phyloP scores from a whole-genome alignment of 2,113 vertebrate species.

The human region DNA sequence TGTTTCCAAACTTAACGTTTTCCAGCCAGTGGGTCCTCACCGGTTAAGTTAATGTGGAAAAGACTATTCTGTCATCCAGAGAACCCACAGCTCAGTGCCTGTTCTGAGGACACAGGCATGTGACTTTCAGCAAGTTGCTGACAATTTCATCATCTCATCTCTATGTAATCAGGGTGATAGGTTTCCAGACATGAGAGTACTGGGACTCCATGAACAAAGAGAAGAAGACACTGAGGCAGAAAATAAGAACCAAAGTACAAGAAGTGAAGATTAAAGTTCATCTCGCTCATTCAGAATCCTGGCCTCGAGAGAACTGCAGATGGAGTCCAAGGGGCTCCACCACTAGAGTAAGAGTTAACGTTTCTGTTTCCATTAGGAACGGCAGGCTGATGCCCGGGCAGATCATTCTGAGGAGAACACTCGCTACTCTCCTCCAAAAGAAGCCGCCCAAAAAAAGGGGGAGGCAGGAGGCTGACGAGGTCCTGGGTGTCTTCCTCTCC shows the following conservation, averaged over 20 bases:
- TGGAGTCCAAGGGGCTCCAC: background rate
- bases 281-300: background rate
- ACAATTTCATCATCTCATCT: background rate
- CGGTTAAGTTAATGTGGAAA: background rate
- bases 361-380: background rate
- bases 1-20: background rate
- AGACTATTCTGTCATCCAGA: background rate
- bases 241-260: background rate
- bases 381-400: background rate
- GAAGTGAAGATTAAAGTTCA: background rate
- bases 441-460: background rate
- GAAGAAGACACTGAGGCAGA: background rate
- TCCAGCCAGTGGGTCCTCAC: background rate
- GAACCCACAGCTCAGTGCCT: background rate
- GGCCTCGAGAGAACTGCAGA: background rate
- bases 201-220: background rate
- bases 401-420: too few relatives aligned
- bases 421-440: background rate
- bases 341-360: background rate
- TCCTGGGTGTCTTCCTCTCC: background rate
- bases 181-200: background rate
- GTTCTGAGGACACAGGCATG: background rate
- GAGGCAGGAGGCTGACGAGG: too few relatives aligned
- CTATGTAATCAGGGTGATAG: background rate
- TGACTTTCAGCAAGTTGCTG: background rate